These are phyloP conservation scores for Ptychadena robeensis DNA, from an alignment of 2,797 vertebrate species.

Conservation along the genomic window DNA sequence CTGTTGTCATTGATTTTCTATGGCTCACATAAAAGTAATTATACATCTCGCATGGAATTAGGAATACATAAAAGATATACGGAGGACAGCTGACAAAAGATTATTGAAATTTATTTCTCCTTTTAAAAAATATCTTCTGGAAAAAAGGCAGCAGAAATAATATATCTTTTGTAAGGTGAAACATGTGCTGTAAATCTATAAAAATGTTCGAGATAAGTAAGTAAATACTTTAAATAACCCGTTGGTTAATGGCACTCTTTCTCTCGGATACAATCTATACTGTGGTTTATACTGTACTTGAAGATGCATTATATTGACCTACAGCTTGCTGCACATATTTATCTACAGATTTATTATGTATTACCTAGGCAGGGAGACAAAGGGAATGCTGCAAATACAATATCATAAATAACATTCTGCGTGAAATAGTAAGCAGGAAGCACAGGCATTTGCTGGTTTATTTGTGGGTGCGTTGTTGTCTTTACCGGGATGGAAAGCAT, in stretches of 20 bases:
- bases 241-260: slow-evolving; percentile 47
- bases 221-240: slow-evolving; percentile 54
- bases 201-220: slow-evolving; percentile 58
- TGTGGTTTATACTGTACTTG: slow-evolving; percentile 41
- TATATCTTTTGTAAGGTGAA: slow-evolving; percentile 57
- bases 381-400: slow-evolving; percentile 41
- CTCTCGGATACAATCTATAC: slow-evolving; percentile 52
- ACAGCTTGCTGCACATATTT: slow-evolving; percentile 55
- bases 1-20: slow-evolving; percentile 54
- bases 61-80: slow-evolving; percentile 53
- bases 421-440: slow-evolving; percentile 29
- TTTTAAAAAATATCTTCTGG: slow-evolving; percentile 25
- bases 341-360: slow-evolving; percentile 57
- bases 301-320: slow-evolving; percentile 61
- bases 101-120: slow-evolving; percentile 53
- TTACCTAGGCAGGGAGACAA: slow-evolving; percentile 45
- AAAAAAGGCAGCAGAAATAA: slow-evolving; percentile 33
- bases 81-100: slow-evolving; percentile 51
- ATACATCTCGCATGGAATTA: slow-evolving; percentile 19
- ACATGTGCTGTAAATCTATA: slow-evolving; percentile 56
- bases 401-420: slow-evolving; percentile 51
- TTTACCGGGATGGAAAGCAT: neutral
- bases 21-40: slow-evolving; percentile 43
- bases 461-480: slow-evolving; percentile 24
- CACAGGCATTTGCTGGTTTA: neutral